phyloP scores from a whole-genome alignment of 2,113 vertebrate species.

The Anarhynchus alexandrinus region DNA sequence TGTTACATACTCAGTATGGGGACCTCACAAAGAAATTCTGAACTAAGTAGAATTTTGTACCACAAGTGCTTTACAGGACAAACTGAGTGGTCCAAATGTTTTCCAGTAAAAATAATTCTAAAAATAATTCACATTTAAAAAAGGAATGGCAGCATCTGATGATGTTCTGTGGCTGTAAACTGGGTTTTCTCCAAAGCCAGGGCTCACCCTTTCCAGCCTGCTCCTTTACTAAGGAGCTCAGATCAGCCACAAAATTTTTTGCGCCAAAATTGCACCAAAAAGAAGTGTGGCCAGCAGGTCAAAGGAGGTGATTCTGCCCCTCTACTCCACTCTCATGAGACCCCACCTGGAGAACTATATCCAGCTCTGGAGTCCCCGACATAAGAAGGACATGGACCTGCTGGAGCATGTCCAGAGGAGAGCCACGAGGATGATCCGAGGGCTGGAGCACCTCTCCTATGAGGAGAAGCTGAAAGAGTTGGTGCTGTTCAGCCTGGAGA shows the following conservation, averaged over 20 bases:
- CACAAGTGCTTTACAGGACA: not conserved
- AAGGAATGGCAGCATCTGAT: constrained; percentile 3
- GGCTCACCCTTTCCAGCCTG: not conserved
- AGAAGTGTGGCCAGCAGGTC: no score
- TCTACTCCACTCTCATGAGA: no score
- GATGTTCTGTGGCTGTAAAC: not conserved
- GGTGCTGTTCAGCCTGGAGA: no score
- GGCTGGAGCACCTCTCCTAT: no score
- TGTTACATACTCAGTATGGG: not conserved
- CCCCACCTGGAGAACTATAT: no score
- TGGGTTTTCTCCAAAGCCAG: not conserved
- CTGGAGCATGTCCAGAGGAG: no score
- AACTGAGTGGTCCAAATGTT: not conserved
- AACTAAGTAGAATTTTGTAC: not conserved
- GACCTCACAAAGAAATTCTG: not conserved
- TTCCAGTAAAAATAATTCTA: not conserved
- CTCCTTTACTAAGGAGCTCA: not conserved
- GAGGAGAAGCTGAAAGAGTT: no score
- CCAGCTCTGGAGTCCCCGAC: no score
- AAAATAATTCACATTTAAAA: not conserved
- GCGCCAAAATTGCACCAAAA: not conserved
- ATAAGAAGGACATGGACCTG: no score
- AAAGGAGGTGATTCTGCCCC: no score
- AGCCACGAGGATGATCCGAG: no score
- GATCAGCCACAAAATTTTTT: not conserved